Conservation (phyloP, 2,113 vertebrate genomes). For the Ranitomeya variabilis region DNA sequence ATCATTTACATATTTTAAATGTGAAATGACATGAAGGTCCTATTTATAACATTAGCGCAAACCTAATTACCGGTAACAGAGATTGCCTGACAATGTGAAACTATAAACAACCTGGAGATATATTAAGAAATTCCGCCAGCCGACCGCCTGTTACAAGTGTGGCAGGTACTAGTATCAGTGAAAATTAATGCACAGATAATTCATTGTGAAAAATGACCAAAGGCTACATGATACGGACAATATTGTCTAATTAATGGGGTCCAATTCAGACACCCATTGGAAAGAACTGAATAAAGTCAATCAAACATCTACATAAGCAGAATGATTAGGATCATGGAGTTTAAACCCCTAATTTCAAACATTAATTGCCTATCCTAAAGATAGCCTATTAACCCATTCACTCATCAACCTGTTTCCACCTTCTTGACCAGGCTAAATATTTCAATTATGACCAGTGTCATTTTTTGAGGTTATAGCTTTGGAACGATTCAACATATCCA, state of each 20-base stretch:
- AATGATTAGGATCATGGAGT: too few species aligned
- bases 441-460: too few species aligned
- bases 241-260: neutral
- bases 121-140: neutral
- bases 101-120: neutral
- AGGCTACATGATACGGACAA: neutral
- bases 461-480: too few species aligned
- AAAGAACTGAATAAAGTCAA: neutral
- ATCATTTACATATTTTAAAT: conserved; percentile 50
- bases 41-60: conserved; percentile 28
- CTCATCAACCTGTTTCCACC: too few species aligned
- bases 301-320: too few species aligned
- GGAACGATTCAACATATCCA: too few species aligned
- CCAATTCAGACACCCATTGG: neutral
- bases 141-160: neutral
- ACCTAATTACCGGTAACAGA: conserved; percentile 30
- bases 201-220: neutral
- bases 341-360: too few species aligned
- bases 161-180: neutral
- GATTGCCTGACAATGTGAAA: conserved; percentile 11
- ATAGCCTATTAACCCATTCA: too few species aligned
- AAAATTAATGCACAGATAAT: neutral
- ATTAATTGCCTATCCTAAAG: too few species aligned
- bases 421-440: too few species aligned
- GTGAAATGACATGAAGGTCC: neutral